Base-by-base conservation (phyloP, 2,113 vertebrate species). In the Percopsis transmontana region DNA sequence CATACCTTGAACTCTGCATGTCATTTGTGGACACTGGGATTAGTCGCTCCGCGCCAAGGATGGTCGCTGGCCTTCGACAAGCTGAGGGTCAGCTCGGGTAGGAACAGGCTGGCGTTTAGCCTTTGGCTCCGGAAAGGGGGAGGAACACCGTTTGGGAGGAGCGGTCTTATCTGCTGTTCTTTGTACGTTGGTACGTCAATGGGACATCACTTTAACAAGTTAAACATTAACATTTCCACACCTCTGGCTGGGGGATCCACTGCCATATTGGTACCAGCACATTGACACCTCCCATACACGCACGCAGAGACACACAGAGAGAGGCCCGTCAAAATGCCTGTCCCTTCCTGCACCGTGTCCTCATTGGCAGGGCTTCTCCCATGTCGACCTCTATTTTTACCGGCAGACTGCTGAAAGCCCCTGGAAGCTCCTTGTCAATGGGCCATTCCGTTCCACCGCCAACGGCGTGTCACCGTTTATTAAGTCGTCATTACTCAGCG, bases 401-500 rank as follows among this genome's bases (percentile, higher is more conserved):
- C 79, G 12, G 16, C 79, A 74, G 76, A 87, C 24, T 68, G 86
- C 87, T 90, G 88, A 91, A 90, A 91, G 87, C 83, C 83, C 81
- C 83, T 81, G 80, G 83, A 88, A 88, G 85, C 83, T 80, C 63
- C 78, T 79, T 88, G 87, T 92, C 91, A 90, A 83, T 90, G 84
- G 70, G 74, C 77, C 76, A 64, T 82, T 86, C 88, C 82, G 70
- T 86, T 89, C 88, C 67, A 67, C 54, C 63, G 72, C 72, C 88
- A 84, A 61, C 77, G 38, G 79, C 58, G 67, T 83, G 84, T 92
- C 87, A 78, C 85, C 83, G 84, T 89, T 90, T 88, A 92, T 91
- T 90, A 92, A 91, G 88, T 83, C 83, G 81, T 93, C 89, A 87
- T 91, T 85, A 89, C 87, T 87, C 83, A 87, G 71, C 70, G 54